These are phyloP conservation scores for Drosophila tanythrix DNA, from an alignment of 2,888 invertebrate species.

Conservation along the genomic window DNA sequence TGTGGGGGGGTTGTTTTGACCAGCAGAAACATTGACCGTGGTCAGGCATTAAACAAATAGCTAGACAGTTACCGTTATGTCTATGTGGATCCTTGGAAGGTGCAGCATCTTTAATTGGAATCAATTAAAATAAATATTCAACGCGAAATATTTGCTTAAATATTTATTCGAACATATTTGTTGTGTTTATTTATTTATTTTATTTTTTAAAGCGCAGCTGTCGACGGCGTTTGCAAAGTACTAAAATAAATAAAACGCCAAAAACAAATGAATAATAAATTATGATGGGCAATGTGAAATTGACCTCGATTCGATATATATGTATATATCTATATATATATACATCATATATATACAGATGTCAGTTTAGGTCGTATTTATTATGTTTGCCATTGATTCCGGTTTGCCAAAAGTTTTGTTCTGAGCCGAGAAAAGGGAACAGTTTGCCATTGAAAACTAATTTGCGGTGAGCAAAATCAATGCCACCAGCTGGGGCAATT, in stretches of 20 bases:
- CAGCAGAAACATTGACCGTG: slow-evolving; percentile 61
- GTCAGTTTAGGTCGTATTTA: slow-evolving; percentile 47
- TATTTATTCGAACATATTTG: slow-evolving; percentile 32
- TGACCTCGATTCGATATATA: slow-evolving; percentile 17
- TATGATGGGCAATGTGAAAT: slow-evolving; percentile 20
- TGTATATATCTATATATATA: not conserved
- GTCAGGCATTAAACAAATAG: slow-evolving; percentile 54
- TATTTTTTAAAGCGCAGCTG: slow-evolving; percentile 56
- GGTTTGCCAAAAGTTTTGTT: slow-evolving; percentile 23
- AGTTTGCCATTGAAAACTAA: slow-evolving; percentile 61
- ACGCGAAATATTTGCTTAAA: not conserved
- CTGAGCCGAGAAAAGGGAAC: slow-evolving; percentile 5
- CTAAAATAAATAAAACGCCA: slow-evolving; percentile 62
- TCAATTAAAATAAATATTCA: slow-evolving; percentile 28
- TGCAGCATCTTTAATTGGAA: slow-evolving; percentile 6
- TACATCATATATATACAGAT: too few relatives aligned
- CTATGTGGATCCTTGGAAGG: slow-evolving; percentile 35
- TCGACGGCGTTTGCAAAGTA: slow-evolving; percentile 54
- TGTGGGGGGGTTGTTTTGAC: not conserved
- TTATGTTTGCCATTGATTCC: slow-evolving; percentile 44
- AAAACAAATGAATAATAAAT: slow-evolving; percentile 59
- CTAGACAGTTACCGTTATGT: not conserved
- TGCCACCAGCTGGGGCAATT: slow-evolving; percentile 5
- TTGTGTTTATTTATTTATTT: slow-evolving; percentile 32
- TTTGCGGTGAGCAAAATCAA: slow-evolving; percentile 53